A percentile compares a stretch with the other conserved stretches of the same genome.
Conservation (phyloP, 1,140 invertebrate species). For the Trypoxylus dichotomus region DNA sequence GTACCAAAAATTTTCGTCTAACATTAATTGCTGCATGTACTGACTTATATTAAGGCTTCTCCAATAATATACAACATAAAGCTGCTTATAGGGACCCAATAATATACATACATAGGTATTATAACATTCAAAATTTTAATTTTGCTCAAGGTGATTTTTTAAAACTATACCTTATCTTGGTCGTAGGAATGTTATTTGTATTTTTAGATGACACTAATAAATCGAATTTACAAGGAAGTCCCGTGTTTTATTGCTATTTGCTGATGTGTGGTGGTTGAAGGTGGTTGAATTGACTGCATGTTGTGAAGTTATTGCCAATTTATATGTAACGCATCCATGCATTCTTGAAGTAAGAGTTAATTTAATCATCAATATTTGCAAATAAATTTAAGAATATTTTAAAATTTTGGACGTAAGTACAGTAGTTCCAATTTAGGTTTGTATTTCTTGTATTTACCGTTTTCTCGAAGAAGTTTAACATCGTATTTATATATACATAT, state of each 20-base stretch:
- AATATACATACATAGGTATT: not conserved
- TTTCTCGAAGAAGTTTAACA: not conserved
- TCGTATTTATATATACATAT: no score
- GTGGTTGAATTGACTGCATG: not conserved
- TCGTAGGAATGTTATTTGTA: not conserved
- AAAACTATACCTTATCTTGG: not conserved
- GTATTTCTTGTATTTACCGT: not conserved
- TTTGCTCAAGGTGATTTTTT: not conserved
- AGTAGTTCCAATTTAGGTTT: not conserved
- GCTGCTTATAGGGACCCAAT: not conserved
- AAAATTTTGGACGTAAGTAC: constrained; percentile 1
- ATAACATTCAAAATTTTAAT: not conserved
- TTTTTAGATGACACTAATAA: constrained; percentile 8
- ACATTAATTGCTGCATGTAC: not conserved
- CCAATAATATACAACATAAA: not conserved
- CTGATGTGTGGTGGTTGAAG: not conserved
- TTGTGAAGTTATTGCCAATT: not conserved
- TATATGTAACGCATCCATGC: not conserved
- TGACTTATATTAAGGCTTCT: not conserved
- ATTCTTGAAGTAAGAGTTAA: not conserved
- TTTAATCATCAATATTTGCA: not conserved
- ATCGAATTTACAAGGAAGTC: not conserved
- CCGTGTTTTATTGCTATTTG: constrained; percentile 3
- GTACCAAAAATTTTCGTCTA: not conserved
- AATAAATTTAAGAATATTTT: not conserved